Conservation (phyloP, 2,888 invertebrate genomes). For the Automeris io region DNA sequence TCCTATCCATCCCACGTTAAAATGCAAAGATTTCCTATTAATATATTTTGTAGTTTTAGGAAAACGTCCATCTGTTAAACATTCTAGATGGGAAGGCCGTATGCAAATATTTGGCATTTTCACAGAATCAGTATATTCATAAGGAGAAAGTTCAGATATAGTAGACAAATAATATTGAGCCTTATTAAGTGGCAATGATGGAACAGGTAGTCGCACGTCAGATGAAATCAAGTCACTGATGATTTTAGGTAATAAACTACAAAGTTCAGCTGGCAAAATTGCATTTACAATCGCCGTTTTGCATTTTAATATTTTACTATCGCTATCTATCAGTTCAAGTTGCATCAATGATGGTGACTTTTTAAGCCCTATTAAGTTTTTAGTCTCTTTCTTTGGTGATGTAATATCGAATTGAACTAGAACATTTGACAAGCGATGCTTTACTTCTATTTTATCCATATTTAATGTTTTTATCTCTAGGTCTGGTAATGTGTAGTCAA, state of each 20-base stretch:
- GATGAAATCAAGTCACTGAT: constrained; percentile 32
- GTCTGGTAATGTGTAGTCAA: constrained; percentile 33
- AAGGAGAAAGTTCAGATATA: constrained; percentile 26
- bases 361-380: constrained; percentile 16
- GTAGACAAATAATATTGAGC: constrained; percentile 26
- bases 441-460: constrained; percentile 45
- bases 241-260: constrained; percentile 52
- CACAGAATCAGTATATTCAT: constrained; percentile 14
- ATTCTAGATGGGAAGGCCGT: constrained; percentile 17
- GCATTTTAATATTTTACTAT: constrained; percentile 48
- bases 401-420: constrained; percentile 54
- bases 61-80: constrained; percentile 21
- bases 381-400: constrained; percentile 23
- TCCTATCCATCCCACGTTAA: neutral
- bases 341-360: constrained; percentile 33
- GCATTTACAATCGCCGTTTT: constrained; percentile 50
- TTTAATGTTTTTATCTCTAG: constrained; percentile 44
- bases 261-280: constrained; percentile 57
- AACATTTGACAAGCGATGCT: constrained; percentile 49
- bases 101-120: constrained; percentile 12
- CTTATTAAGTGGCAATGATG: constrained; percentile 18
- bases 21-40: neutral
- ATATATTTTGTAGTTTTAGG: constrained; percentile 2
- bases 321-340: constrained; percentile 27
- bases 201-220: constrained; percentile 12